Evolutionary conservation across 2,888 invertebrate species (phyloP), one percentile per base, ranked within the genome.

Genomic region (Hirtodrosophila trivittata): DNA sequence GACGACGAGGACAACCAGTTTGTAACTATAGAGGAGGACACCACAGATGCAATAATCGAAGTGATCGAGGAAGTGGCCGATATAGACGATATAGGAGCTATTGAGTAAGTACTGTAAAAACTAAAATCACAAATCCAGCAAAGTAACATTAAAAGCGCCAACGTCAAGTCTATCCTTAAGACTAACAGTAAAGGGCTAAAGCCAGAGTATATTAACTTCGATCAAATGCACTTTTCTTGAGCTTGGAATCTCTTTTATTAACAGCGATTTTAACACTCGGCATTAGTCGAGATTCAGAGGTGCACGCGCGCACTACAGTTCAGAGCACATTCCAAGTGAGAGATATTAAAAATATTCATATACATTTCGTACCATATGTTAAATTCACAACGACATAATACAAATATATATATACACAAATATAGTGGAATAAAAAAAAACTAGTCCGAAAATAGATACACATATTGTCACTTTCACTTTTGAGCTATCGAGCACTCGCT

Each of bases 31-130:
- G 78, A 75, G 8, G 72, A 75, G 2, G 77, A 78, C 21, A 77
- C 75, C 30, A 26, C 81, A n/a, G 80, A 81, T 52, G 63, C 77
- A 7, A 80, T 83, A 9, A 83, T 83, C n/a, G 82, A 83, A 41
- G 86, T 83, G 7, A 75, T 83, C 3, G 82, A 83, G 35, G 82
- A 83, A 26, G 67, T 60, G 7, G 18, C 67, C 10, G 82, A 78
- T 3, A 60, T 83, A 33, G 82, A 86, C 5, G 18, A 21, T 21
- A 21, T 21, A 5, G 2, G 3, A 2, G 18, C 18, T 5, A 65
- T 77, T 54, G 77, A 66, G 82, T 82, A 66, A 65, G 85, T 81
- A 21, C n/a, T n/a, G n/a, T n/a, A n/a, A 1, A 14, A n/a, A n/a
- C n/a, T 8, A 38, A 16, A 35, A 38, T 3, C 12, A 35, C 35